Conservation (phyloP, 2,888 invertebrate species). For the Agrotis clavis region DNA sequence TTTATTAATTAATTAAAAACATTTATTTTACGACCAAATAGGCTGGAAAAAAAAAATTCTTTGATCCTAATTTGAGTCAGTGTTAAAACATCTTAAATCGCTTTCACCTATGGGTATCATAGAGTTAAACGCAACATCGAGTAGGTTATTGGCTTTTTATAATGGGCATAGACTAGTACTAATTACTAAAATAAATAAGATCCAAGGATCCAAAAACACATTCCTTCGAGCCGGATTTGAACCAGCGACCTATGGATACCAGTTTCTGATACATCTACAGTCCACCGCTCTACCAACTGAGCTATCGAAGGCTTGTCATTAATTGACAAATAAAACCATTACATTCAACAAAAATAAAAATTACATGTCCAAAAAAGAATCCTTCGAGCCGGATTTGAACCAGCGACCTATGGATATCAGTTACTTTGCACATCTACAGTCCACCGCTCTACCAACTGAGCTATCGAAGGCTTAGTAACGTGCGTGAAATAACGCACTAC, state of each 20-base stretch:
- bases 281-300: conserved; percentile 92
- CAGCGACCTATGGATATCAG: conserved; percentile 92
- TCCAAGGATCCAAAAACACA: conserved; percentile 57
- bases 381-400: conserved; percentile 92
- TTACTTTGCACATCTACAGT: conserved; percentile 76
- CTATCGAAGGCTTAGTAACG: conserved; percentile 80
- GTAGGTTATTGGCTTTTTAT: too few species aligned
- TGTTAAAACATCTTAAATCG: background rate
- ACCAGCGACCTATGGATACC: conserved; percentile 92
- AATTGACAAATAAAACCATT: background rate
- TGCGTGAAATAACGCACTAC: conserved; percentile 40
- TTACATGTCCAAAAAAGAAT: background rate
- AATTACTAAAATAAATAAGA: too few species aligned
- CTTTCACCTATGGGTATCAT: too few species aligned
- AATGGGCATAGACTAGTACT: too few species aligned
- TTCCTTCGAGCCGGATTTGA: conserved; percentile 92
- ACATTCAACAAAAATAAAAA: background rate
- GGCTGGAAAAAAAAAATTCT: conserved; percentile 33
- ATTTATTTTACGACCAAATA: too few species aligned
- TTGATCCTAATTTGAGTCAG: background rate
- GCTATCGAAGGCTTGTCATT: conserved; percentile 78
- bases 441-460: conserved; percentile 91
- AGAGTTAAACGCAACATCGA: too few species aligned
- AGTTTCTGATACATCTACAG: conserved; percentile 81
- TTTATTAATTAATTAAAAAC: too few species aligned